These are phyloP conservation scores for Hesperophylax magnus DNA, from an alignment of 1,140 invertebrate genomes.

Conservation along the genomic window DNA sequence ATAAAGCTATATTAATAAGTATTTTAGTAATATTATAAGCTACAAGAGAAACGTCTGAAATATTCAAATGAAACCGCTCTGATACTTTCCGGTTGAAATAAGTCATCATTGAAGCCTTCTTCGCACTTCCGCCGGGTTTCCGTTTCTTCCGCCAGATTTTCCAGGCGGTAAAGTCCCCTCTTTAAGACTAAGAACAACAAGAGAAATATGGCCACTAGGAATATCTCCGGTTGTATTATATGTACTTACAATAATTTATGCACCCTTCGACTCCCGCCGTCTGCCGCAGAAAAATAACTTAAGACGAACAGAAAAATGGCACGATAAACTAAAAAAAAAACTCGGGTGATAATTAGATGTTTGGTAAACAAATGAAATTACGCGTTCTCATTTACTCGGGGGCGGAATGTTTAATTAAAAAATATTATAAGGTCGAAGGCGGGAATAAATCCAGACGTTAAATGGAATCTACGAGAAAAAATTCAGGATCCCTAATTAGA, in stretches of 20 bases:
- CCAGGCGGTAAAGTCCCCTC: slow-evolving; percentile 15
- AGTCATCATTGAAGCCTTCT: slow-evolving; percentile 51
- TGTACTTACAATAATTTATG: slow-evolving; percentile 54
- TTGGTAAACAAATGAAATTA: slow-evolving; percentile 52
- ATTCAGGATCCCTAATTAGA: slow-evolving; percentile 10
- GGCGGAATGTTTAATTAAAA: slow-evolving; percentile 54
- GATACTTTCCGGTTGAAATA: slow-evolving; percentile 47
- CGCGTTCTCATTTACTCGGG: slow-evolving; percentile 43
- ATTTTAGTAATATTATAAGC: background rate
- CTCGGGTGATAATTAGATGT: slow-evolving; percentile 53
- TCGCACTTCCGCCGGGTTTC: slow-evolving; percentile 45
- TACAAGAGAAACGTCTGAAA: slow-evolving; percentile 5
- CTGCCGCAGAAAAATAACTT: slow-evolving; percentile 12
- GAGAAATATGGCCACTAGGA: slow-evolving; percentile 45
- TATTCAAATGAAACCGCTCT: slow-evolving; percentile 27
- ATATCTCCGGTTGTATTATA: slow-evolving; percentile 35
- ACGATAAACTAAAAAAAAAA: slow-evolving; percentile 35
- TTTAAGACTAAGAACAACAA: slow-evolving; percentile 43
- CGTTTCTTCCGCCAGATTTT: slow-evolving; percentile 17
- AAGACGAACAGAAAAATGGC: slow-evolving; percentile 7
- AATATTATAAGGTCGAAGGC: slow-evolving; percentile 31
- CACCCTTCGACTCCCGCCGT: slow-evolving; percentile 45
- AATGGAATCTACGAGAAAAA: slow-evolving; percentile 14
- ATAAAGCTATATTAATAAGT: background rate
- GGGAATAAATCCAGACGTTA: slow-evolving; percentile 16